A percentile compares a stretch with the other conserved stretches of the same genome.
Conservation (phyloP, 1,140 invertebrate species). For the Antheraea mylitta region DNA sequence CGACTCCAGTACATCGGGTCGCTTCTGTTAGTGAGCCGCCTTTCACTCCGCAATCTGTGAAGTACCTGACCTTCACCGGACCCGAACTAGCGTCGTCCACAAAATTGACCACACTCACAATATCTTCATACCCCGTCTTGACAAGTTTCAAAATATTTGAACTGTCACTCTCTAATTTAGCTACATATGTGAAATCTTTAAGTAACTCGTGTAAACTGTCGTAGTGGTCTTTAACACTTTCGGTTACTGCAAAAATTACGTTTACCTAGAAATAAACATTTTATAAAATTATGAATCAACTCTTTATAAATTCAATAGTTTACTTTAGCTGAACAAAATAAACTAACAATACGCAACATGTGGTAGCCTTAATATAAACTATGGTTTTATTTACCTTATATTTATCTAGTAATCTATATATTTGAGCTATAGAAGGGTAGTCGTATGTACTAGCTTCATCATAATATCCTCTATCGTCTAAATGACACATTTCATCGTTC, state of each 20-base stretch:
- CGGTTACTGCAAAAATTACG: slow-evolving; percentile 82
- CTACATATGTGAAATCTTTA: slow-evolving; percentile 80
- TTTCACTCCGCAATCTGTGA: slow-evolving; percentile 78
- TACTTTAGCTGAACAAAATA: slow-evolving; percentile 13
- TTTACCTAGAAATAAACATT: slow-evolving; percentile 69
- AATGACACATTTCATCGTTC: slow-evolving; percentile 79
- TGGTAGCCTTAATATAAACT: slow-evolving; percentile 29
- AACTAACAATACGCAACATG: slow-evolving; percentile 32
- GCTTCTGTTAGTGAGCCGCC: slow-evolving; percentile 64
- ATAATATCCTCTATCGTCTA: slow-evolving; percentile 79
- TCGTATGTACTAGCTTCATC: slow-evolving; percentile 78
- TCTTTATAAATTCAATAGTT: neutral
- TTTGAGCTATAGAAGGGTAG: slow-evolving; percentile 82
- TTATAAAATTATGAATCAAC: neutral
- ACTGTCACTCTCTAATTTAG: slow-evolving; percentile 79
- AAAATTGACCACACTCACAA: slow-evolving; percentile 80
- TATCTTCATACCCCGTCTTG: slow-evolving; percentile 80
- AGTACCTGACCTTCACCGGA: slow-evolving; percentile 78
- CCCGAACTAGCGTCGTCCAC: slow-evolving; percentile 72
- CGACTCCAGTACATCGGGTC: slow-evolving; percentile 77
- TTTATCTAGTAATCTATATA: slow-evolving; percentile 77
- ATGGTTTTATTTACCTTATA: slow-evolving; percentile 73
- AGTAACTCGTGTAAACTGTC: slow-evolving; percentile 75
- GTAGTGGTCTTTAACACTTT: slow-evolving; percentile 77
- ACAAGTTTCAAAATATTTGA: slow-evolving; percentile 82